A percentile compares a stretch with the other conserved stretches of the same genome.
phyloP scores from a whole-genome alignment of 1,140 invertebrate genomes.

The Thaumatotibia leucotreta region DNA sequence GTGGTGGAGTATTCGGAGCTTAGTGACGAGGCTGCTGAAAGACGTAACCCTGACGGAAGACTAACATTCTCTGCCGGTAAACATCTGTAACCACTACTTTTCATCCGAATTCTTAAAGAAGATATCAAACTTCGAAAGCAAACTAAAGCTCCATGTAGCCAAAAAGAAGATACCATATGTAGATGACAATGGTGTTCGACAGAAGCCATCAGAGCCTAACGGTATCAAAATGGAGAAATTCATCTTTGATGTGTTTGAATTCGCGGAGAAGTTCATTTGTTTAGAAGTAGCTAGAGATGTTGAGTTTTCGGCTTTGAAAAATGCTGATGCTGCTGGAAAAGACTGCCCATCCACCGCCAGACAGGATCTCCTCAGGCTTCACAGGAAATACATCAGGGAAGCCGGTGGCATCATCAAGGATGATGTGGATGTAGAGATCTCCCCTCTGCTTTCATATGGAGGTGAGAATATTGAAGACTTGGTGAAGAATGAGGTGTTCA shows the following conservation, averaged over 20 bases:
- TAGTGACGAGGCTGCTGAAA: constrained; percentile 89
- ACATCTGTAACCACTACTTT: constrained; percentile 99
- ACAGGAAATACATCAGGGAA: constrained; percentile 88
- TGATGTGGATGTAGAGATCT: constrained; percentile 90
- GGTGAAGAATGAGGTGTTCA: constrained; percentile 82
- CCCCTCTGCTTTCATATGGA: constrained; percentile 92
- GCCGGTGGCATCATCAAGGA: constrained; percentile 88
- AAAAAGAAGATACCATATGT: constrained; percentile 98
- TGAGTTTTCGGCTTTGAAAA: constrained; percentile 98
- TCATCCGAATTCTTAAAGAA: constrained; percentile 88
- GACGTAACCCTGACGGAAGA: constrained; percentile 85
- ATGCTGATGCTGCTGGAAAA: constrained; percentile 90
- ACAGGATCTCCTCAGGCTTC: constrained; percentile 87
- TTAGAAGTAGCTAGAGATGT: constrained; percentile 95
- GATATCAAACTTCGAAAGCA: constrained; percentile 80
- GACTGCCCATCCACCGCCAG: constrained; percentile 94
- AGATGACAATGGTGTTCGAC: constrained; percentile 82
- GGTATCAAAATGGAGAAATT: constrained; percentile 99
- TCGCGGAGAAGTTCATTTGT: constrained; percentile 92
- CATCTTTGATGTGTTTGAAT: constrained; percentile 98
- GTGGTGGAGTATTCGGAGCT: constrained; percentile 99
- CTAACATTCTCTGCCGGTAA: constrained; percentile 95
- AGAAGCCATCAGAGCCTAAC: constrained; percentile 90
- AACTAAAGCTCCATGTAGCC: constrained; percentile 94
- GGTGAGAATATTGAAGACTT: constrained; percentile 88